Percentiles rank a stretch among this genome's conserved stretches.
These are phyloP conservation scores for Parotia lawesii DNA, from an alignment of 2,113 vertebrate species.

Conservation along the genomic window DNA sequence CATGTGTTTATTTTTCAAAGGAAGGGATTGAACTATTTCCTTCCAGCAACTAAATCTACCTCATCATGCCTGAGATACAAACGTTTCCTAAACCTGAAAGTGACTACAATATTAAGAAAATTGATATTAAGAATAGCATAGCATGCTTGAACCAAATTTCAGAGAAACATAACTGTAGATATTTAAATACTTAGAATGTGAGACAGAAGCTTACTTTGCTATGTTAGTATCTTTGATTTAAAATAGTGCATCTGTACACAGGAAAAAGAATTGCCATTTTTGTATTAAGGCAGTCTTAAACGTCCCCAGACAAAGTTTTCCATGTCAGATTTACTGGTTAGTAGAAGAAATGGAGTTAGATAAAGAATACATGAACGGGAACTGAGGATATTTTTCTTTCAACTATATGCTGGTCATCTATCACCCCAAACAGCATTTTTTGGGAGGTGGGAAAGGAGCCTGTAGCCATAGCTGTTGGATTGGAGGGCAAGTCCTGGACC, in stretches of 20 bases:
- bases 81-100: background rate
- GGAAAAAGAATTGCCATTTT: background rate
- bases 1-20: background rate
- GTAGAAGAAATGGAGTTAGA: background rate
- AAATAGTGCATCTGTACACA: background rate
- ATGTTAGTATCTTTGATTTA: background rate
- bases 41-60: background rate
- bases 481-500: background rate
- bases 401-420: background rate
- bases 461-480: background rate
- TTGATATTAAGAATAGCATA: background rate
- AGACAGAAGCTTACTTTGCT: background rate
- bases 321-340: background rate
- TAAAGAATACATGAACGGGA: background rate
- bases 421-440: background rate
- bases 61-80: background rate
- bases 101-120: background rate
- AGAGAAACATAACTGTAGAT: background rate
- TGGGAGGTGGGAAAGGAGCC: background rate
- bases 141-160: background rate
- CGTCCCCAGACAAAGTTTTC: background rate
- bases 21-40: background rate
- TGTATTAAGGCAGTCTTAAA: background rate
- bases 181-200: background rate
- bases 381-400: background rate